These are phyloP conservation scores for Megalonaias nervosa DNA, from an alignment of 1,140 invertebrate species.

Conservation along the genomic window DNA sequence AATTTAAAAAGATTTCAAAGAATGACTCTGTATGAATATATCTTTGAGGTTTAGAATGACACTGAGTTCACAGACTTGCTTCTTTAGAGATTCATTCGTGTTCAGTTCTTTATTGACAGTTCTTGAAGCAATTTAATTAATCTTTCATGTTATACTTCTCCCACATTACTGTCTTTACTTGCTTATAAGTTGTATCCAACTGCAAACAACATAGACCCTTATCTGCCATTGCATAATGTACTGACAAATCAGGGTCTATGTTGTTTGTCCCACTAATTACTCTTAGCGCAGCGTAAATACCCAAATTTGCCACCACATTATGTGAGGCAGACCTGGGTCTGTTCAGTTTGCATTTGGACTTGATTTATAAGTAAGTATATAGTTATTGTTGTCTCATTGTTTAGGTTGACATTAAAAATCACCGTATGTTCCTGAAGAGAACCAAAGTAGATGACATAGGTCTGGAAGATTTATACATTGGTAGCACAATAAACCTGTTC, in stretches of 20 bases:
- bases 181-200: too few species aligned
- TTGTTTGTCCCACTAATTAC: not conserved
- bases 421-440: constrained; percentile 83
- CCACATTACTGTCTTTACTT: too few species aligned
- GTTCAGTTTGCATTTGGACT: too few species aligned
- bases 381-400: constrained; percentile 49
- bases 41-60: too few species aligned
- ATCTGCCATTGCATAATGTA: too few species aligned
- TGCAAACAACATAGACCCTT: too few species aligned
- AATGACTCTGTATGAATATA: too few species aligned
- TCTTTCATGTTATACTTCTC: not conserved
- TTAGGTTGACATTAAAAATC: constrained; percentile 84
- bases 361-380: not conserved
- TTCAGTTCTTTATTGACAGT: not conserved
- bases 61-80: too few species aligned
- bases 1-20: too few species aligned
- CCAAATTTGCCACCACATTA: not conserved
- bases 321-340: too few species aligned
- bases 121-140: not conserved
- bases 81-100: not conserved
- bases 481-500: constrained; percentile 83
- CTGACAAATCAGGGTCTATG: too few species aligned
- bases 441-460: constrained; percentile 79
- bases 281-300: not conserved
- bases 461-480: constrained; percentile 82